Base-by-base conservation (phyloP, 2,888 invertebrate genomes). In the Allophyes oxyacanthae region DNA sequence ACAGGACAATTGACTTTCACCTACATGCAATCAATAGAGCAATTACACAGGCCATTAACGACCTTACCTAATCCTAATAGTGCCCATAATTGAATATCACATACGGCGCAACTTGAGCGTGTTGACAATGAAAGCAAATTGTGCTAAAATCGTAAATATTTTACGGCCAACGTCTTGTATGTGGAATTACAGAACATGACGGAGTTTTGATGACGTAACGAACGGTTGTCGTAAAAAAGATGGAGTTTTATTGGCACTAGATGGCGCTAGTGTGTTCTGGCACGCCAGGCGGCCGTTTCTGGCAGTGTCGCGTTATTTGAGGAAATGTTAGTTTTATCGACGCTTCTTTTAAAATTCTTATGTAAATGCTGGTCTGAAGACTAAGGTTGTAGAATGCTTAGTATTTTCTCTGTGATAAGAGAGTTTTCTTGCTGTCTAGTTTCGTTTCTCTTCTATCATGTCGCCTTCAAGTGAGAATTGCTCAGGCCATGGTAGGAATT, bases 111-210 rank as follows among this genome's bases (percentile, higher is more conserved):
- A 53, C 42, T 55, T 53, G 14, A 38, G 52, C 45, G 54, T 55
- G 42, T 58, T 54, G 50, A 65, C 68, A 73, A 74, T 77, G 72
- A 75, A 78, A 66, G 59, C 68, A 78, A 80, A 81, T 79, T 74
- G 75, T 76, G 77, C 67, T 64, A 48, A 75, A 76, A 70, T 66
- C 78, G 71, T 82, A 80, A 82, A 82, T 79, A 80, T 75, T 82
- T 82, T 82, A 82, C 73, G 80, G 71, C 14, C n/a, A 50, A 59
- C 66, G 61, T 56, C 51, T 50, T 41, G 49, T 65, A 56, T 59
- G 58, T 40, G 48, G 50, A 62, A 62, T 69, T 69, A 69, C 45
- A 53, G 49, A 70, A 57, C 69, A 64, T 72, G 58, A 30, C 45
- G 34, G 13, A 52, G 44, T 11, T 41, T 56, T 69, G 63, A 57